Evolutionary conservation across 2,888 invertebrate genomes (phyloP).

Genomic region (Erebia palarica): DNA sequence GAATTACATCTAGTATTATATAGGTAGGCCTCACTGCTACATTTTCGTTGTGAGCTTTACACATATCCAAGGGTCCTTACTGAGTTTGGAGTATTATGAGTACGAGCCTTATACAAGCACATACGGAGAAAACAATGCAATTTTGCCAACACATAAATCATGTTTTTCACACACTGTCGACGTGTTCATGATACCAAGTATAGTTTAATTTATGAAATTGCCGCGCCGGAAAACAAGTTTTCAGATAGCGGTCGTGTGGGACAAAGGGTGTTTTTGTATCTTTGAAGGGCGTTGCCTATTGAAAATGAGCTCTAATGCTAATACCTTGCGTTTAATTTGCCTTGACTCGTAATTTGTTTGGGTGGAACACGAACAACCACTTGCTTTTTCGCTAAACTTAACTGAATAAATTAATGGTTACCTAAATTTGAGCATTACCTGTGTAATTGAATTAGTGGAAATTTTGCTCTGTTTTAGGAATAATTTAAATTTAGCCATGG

Average conservation of each 20-base stretch:
- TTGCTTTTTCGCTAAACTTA: conserved; percentile 18
- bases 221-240: conserved; percentile 50
- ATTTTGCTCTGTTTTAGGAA: not conserved
- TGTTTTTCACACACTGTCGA: conserved; percentile 44
- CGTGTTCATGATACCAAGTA: conserved; percentile 19
- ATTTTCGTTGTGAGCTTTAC: not conserved
- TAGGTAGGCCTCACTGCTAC: not conserved
- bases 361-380: conserved; percentile 13
- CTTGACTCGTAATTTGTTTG: conserved; percentile 39
- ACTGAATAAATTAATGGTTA: conserved; percentile 35
- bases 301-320: conserved; percentile 55
- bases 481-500: not conserved
- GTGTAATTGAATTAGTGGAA: conserved; percentile 21
- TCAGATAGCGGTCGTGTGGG: conserved; percentile 50
- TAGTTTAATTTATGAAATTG: conserved; percentile 67
- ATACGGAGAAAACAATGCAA: conserved; percentile 9
- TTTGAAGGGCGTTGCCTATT: conserved; percentile 43
- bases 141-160: conserved; percentile 42
- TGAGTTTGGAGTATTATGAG: not conserved
- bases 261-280: conserved; percentile 35
- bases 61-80: not conserved
- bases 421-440: conserved; percentile 26
- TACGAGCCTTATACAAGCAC: not conserved
- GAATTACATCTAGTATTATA: not conserved
- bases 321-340: conserved; percentile 54